These are phyloP conservation scores for Pammene aurita DNA, from an alignment of 2,888 invertebrate genomes.

Conservation along the genomic window DNA sequence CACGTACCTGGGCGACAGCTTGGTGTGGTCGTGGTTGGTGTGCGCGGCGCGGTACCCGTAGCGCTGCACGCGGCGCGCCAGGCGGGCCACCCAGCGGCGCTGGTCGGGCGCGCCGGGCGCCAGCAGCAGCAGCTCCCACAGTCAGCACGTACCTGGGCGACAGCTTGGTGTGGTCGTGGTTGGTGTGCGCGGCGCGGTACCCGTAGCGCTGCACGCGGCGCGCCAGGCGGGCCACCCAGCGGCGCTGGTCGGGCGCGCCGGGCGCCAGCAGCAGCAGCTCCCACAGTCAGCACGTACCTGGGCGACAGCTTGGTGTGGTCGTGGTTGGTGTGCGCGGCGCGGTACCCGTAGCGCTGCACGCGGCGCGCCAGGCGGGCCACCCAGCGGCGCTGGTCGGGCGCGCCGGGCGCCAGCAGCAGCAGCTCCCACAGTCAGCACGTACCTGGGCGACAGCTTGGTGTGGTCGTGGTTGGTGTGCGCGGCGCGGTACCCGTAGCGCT, in stretches of 20 bases:
- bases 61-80: slow-evolving; percentile 53
- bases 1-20: slow-evolving; percentile 43
- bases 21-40: slow-evolving; percentile 52
- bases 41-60: slow-evolving; percentile 94
- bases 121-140: slow-evolving; percentile 74
- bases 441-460: slow-evolving; percentile 43
- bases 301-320: slow-evolving; percentile 70
- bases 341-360: slow-evolving; percentile 96
- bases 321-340: slow-evolving; percentile 90
- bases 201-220: slow-evolving; percentile 82
- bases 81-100: slow-evolving; percentile 63
- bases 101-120: slow-evolving; percentile 88
- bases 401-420: slow-evolving; percentile 92
- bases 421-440: slow-evolving; percentile 84
- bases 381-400: slow-evolving; percentile 96
- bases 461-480: slow-evolving; percentile 78
- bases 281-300: slow-evolving; percentile 46
- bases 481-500: slow-evolving; percentile 91
- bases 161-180: slow-evolving; percentile 31
- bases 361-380: slow-evolving; percentile 94
- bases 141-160: slow-evolving; percentile 39
- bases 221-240: slow-evolving; percentile 15
- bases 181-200: slow-evolving; percentile 90
- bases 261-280: slow-evolving; percentile 74
- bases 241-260: slow-evolving; percentile 86